Conservation (phyloP, 1,140 invertebrate genomes). For the Lepidotrigona ventralis region DNA sequence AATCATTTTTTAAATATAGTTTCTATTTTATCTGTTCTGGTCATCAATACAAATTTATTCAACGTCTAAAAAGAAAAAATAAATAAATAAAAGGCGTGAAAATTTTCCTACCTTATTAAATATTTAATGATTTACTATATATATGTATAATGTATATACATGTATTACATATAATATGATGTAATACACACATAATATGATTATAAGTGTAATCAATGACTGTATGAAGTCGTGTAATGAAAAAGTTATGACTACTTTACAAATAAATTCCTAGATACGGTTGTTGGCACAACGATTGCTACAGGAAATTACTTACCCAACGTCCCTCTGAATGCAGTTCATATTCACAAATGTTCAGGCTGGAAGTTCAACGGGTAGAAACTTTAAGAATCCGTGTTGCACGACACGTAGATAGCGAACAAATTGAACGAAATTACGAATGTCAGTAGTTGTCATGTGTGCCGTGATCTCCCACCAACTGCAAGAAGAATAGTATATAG, state of each 20-base stretch:
- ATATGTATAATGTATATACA: no score
- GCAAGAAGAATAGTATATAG: not conserved
- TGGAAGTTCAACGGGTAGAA: not conserved
- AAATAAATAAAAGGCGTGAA: no score
- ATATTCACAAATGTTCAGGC: not conserved
- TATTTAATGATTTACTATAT: no score
- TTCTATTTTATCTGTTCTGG: no score
- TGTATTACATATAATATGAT: no score
- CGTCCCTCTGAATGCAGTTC: not conserved
- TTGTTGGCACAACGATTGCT: no score
- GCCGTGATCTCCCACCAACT: slow-evolving; percentile 15
- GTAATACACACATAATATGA: not conserved
- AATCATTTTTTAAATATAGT: no score
- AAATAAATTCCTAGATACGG: not conserved
- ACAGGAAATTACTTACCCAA: not conserved
- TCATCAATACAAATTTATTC: no score
- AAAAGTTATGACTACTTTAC: not conserved
- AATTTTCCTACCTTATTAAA: no score
- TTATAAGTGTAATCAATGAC: not conserved
- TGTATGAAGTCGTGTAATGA: not conserved
- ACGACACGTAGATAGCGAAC: not conserved
- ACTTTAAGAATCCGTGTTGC: not conserved
- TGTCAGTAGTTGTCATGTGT: not conserved
- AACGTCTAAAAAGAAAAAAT: no score
- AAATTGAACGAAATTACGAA: not conserved